These are phyloP conservation scores for Hypothenemus hampei DNA, from an alignment of 1,140 invertebrate species.

Conservation along the genomic window DNA sequence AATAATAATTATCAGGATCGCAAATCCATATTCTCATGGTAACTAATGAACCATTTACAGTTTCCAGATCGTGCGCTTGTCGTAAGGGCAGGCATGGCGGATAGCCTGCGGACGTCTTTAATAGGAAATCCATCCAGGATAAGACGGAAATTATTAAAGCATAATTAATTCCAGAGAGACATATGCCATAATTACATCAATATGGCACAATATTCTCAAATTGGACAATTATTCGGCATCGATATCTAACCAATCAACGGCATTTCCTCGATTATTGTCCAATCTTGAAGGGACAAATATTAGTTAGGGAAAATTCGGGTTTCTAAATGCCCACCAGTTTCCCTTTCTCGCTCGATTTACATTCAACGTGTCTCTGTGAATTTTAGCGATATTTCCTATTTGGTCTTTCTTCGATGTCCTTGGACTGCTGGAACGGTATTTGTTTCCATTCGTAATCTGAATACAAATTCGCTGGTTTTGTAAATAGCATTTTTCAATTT, in stretches of 20 bases:
- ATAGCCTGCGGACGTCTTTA: too few species aligned
- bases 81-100: too few species aligned
- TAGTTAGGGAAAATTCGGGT: too few species aligned
- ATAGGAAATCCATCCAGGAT: too few species aligned
- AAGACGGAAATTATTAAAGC: too few species aligned
- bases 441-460: conserved; percentile 1
- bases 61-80: too few species aligned
- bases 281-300: too few species aligned
- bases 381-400: background rate
- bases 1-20: too few species aligned
- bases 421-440: background rate
- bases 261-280: too few species aligned
- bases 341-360: background rate
- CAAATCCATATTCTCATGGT: too few species aligned
- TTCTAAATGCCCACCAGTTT: background rate
- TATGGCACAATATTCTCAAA: background rate
- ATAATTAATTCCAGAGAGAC: too few species aligned
- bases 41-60: too few species aligned
- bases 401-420: background rate
- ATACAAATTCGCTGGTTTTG: conserved; percentile 3
- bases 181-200: background rate
- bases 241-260: background rate
- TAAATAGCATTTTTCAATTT: background rate
- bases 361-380: background rate
- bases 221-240: background rate